Base-by-base conservation (phyloP, 2,113 vertebrate species). In the Chroicocephalus ridibundus region DNA sequence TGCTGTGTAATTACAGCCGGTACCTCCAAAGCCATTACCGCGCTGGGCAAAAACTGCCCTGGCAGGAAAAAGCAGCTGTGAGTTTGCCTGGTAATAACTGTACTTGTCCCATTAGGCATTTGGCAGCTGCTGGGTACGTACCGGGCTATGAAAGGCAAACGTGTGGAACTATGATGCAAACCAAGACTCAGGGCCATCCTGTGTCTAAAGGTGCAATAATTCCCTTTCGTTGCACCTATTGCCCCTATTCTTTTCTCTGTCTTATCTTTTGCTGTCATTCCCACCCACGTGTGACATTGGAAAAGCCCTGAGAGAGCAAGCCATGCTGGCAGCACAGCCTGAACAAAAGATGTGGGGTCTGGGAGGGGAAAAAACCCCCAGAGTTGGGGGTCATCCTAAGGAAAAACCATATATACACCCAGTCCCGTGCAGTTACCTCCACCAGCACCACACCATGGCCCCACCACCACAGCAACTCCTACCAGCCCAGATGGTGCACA, bases 401-500 rank as follows among this genome's bases (percentile, higher is more conserved):
- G 19, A 13, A 93, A 82, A 92, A 21, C 3, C 32, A 15, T 9
- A 25, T 11, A 22, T 31, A 36, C 5, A 34, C 8, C n/a, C 52
- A n/a, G n/a, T 44, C 17, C 15, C 0, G 0, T 7, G 22, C 51
- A 47, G n/a, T 66, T 40, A 51, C 47, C 16, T 51, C 12, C 54
- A 64, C 22, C 44, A 86, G 58, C 32, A 55, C 16, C 76, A 20
- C 49, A 46, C 34, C 66, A 10, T 0, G 1, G 32, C 42, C 38
- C 55, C 52, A 34, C 4, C 0, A 1, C 65, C 74, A 18, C 65
- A 36, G 76, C 62, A 60, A 9, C 18, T 52, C 31, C 69, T 46
- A 16, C 51, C 36, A 75, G 78, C 64, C 40, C 46, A 40, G 78
- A 31, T 0, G 22, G 36, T 1, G 1, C 0, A 0, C 0, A 0